Evolutionary conservation across 1,140 invertebrate genomes (phyloP).

Genomic region (Musca vetustissima): DNA sequence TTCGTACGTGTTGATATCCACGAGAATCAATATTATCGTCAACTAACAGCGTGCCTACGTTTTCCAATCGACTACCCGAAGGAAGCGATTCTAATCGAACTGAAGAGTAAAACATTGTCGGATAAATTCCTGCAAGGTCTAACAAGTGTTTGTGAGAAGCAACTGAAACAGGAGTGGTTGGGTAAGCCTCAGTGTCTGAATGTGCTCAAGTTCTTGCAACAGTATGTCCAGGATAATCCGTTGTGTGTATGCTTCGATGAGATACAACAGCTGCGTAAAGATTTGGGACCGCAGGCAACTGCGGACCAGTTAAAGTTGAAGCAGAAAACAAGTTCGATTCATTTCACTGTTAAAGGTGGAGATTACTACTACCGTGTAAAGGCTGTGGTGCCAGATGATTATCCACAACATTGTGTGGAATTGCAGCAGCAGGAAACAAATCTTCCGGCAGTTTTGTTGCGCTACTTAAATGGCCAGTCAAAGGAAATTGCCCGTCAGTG

Average conservation of each 20-base stretch:
- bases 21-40: slow-evolving; percentile 61
- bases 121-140: slow-evolving; percentile 66
- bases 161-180: slow-evolving; percentile 62
- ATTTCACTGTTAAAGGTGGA: slow-evolving; percentile 63
- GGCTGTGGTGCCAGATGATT: slow-evolving; percentile 67
- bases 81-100: slow-evolving; percentile 64
- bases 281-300: slow-evolving; percentile 59
- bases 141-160: slow-evolving; percentile 67
- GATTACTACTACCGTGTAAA: slow-evolving; percentile 65
- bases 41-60: slow-evolving; percentile 66
- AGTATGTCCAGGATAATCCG: slow-evolving; percentile 73
- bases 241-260: slow-evolving; percentile 75
- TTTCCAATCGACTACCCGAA: slow-evolving; percentile 67
- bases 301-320: slow-evolving; percentile 64
- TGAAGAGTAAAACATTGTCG: slow-evolving; percentile 72
- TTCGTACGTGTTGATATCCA: slow-evolving; percentile 65
- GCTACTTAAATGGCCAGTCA: slow-evolving; percentile 67
- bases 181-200: slow-evolving; percentile 63
- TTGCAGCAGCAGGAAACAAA: slow-evolving; percentile 66
- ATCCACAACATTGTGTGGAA: slow-evolving; percentile 63
- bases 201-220: slow-evolving; percentile 65
- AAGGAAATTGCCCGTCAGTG: slow-evolving; percentile 71
- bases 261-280: slow-evolving; percentile 64
- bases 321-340: slow-evolving; percentile 67
- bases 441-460: slow-evolving; percentile 65